Evolutionary conservation across 2,888 invertebrate genomes (phyloP).

Genomic region (Psylliodes chrysocephalus): DNA sequence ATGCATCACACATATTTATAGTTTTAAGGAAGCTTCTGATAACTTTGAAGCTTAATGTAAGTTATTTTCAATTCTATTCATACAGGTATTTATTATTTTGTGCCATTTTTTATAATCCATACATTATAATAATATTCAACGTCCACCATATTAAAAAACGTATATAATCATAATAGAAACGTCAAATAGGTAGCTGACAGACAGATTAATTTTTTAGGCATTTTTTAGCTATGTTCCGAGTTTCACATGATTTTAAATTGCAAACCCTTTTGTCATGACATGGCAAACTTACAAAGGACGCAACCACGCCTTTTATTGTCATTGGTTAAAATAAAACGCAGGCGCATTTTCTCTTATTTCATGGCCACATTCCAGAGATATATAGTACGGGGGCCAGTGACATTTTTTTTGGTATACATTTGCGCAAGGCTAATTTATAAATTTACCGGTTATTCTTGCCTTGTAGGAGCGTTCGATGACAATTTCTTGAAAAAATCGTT

Average conservation of each 20-base stretch:
- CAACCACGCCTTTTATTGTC: too few species aligned
- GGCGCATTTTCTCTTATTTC: too few species aligned
- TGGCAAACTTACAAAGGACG: too few species aligned
- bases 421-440: too few species aligned
- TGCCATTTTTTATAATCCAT: constrained; percentile 19
- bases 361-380: too few species aligned
- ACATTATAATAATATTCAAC: constrained; percentile 59
- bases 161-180: constrained; percentile 41
- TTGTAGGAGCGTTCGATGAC: too few species aligned
- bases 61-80: constrained; percentile 22
- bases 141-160: constrained; percentile 60
- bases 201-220: not conserved
- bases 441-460: too few species aligned
- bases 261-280: too few species aligned
- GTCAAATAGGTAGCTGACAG: constrained; percentile 19
- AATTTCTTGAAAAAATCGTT: too few species aligned
- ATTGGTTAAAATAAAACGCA: too few species aligned
- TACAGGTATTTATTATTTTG: constrained; percentile 24
- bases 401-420: too few species aligned
- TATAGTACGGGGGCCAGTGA: too few species aligned
- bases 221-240: not conserved
- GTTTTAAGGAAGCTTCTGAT: constrained; percentile 31
- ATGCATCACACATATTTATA: constrained; percentile 88
- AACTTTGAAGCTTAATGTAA: constrained; percentile 22
- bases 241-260: not conserved